Base-by-base conservation (phyloP, 2,888 invertebrate species). In the Rhagophthalmus giganteus region DNA sequence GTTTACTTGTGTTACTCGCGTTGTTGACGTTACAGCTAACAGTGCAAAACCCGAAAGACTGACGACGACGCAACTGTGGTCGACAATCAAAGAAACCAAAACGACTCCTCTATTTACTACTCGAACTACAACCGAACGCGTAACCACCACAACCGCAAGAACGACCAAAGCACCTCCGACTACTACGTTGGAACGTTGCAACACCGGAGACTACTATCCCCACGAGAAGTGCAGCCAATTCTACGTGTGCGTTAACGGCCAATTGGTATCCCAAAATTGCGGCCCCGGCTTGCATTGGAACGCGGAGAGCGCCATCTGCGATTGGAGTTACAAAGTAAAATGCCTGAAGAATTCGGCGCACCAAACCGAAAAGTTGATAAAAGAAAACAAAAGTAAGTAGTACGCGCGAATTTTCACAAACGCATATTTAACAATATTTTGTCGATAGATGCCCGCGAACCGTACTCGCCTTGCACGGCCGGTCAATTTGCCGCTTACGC, bases 271-370 rank as follows among this genome's bases (percentile, higher is more conserved):
- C 0, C 87, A 86, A 63, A 81, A 80, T 44, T 92, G 92, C 65
- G 88, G 88, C 0, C 84, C 87, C 0, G 87, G 89, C 1, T 78
- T 91, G 1, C 84, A 85, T 52, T 92, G 90, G 85, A 83, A 84
- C 60, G 77, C 79, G 4, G 78, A 83, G 3, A 75, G 76, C 2
- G 78, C 80, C 8, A 84, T 84, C 63, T 92, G 92, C 66, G 90
- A 91, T 72, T 90, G 88, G 84, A 85, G 85, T 0, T 76, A 78
- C 26, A 78, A 83, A 50, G 82, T 83, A 0, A 81, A 83, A 11
- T 90, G 90, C 62, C 30, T 69, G 1, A 64, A 55, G 11, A 27
- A 55, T 6, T 30, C 40, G 15, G 54, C 54, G 1, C 32, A 14
- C 9, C 30, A 44, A 11, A 55, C 52, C 6, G 26, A 53, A 25